Evolutionary conservation across 30 jellyfish, hydroid and myxozoan species (phyloP), one percentile per base, ranked within the genome.

Genomic region (Sanderia malayensis): DNA sequence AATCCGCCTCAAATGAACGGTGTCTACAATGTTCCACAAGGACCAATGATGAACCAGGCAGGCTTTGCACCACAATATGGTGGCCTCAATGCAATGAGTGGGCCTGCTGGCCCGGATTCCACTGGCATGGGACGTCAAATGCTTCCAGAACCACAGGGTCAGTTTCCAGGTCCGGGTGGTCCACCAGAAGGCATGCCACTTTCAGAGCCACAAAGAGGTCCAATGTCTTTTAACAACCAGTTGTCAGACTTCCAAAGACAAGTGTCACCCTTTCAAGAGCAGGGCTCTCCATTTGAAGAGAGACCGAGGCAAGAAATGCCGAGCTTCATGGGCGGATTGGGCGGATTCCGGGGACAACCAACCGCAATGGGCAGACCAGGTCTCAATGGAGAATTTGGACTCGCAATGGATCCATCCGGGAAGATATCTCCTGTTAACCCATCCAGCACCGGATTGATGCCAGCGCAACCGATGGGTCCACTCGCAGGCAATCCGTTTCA

Each of bases 401-500:
- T 67, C 7, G 32, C 89, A n/a, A 78, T 78, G 89, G 89, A 78
- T 55, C 32, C 44, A 31, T 60, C 71, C 32, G 89, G 89, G 0
- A 46, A 65, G 53, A 44, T 78, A 60, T 63, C 89, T 7, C 20
- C 62, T 23, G 29, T 78, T 4, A 78, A 52, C 53, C 58, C 89
- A 10, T 63, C 53, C 82, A 65, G 64, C 32, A 26, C 87, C 18
- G 71, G 71, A 10, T 53, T 76, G 41, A 21, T 46, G 61, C 87
- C 74, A 41, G 76, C 80, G 47, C 87, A 76, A 45, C 83, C 82
- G 18, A 55, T 10, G 27, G 68, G 86, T 25, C 94, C 81, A 20
- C 80, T 70, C 7, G 34, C 26, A 2, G 47, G 55, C n/a, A 82
- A 89, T 58, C 97, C 95, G 4, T 89, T 73, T 49, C 82, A 73